Base-by-base conservation (phyloP, 2,113 vertebrate genomes). In the Danio rerio region DNA sequence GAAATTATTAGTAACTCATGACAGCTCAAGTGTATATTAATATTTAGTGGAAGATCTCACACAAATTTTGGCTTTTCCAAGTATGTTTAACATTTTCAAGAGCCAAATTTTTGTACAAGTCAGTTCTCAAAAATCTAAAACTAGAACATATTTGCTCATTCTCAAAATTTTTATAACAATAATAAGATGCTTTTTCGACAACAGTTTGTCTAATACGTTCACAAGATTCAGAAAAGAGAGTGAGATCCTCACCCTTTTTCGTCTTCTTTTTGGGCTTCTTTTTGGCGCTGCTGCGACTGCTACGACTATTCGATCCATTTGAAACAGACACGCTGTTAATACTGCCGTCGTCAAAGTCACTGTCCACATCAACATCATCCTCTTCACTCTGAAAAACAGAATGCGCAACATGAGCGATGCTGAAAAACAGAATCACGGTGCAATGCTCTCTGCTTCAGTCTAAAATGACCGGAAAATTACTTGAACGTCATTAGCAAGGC, bases 301-400 rank as follows among this genome's bases (percentile, higher is more conserved):
- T 97, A 43, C 97, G 96, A 72, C 97, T 98, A 83, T 95, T 99
- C 5, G 98, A 99, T 3, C 98, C 96, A n/a, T 99, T 98, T 0
- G 98, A 99, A 76, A 99, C 95, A 0, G 97, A 98, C 74, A 97
- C 95, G 81, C 97, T 99, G 89, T 98, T 98, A 94, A 98, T 96
- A 88, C 97, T 99, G 88, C 95, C 95, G 45, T 98, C 97, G 20
- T 99, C 98, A 0, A 98, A 98, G 83, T 99, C 98, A 7, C 97
- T 98, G 80, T 99, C 98, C 79, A 96, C 96, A 16, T 99, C 98
- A 5, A 98, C 90, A 88, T 99, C 98, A 2, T 99, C 97, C 74
- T 99, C 98, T 89, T 99, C 98, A 73, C 98, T 99, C 98, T 99
- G 89, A 21, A 15, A 70, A 0, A 15, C 13, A 5, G 9, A 9